These are phyloP conservation scores for Tympanuchus pallidicinctus DNA, from an alignment of 2,113 vertebrate species.

Conservation along the genomic window DNA sequence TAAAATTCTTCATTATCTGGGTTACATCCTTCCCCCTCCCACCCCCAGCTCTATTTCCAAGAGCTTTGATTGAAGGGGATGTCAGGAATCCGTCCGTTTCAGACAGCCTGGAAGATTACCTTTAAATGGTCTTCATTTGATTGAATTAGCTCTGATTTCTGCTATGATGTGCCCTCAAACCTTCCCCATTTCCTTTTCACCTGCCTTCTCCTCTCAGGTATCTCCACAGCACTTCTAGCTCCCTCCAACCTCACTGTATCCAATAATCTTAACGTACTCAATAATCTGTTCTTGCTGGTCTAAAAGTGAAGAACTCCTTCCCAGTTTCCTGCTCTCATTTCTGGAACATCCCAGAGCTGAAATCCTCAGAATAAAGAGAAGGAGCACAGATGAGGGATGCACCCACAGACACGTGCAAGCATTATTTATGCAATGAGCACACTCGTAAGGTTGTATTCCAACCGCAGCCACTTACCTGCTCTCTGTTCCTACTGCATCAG, in stretches of 20 bases:
- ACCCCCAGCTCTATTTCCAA: constrained; percentile 38
- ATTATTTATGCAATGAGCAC: not conserved
- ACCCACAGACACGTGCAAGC: constrained; percentile 9
- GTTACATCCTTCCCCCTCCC: constrained; percentile 46
- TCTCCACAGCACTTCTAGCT: not conserved
- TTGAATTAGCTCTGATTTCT: constrained; percentile 31
- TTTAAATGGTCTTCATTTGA: constrained; percentile 33
- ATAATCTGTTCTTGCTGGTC: not conserved
- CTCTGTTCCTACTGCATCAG: not conserved
- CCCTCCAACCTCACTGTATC: not conserved
- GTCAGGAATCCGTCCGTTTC: constrained; percentile 46
- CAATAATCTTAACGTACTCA: not conserved
- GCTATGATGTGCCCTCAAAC: not conserved
- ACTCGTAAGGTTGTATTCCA: not conserved
- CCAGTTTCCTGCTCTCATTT: not conserved
- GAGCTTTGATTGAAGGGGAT: constrained; percentile 57
- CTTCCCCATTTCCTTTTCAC: not conserved
- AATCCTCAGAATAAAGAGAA: not conserved
- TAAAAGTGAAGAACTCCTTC: not conserved
- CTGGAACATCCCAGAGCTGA: not conserved
- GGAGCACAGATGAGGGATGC: not conserved
- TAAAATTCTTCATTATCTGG: constrained; percentile 55
- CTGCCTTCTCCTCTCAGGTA: not conserved
- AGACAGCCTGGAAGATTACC: constrained; percentile 39
- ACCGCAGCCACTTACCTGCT: not conserved